These are phyloP conservation scores for Hypselothyrea guttata DNA, from an alignment of 2,888 invertebrate species.

Conservation along the genomic window DNA sequence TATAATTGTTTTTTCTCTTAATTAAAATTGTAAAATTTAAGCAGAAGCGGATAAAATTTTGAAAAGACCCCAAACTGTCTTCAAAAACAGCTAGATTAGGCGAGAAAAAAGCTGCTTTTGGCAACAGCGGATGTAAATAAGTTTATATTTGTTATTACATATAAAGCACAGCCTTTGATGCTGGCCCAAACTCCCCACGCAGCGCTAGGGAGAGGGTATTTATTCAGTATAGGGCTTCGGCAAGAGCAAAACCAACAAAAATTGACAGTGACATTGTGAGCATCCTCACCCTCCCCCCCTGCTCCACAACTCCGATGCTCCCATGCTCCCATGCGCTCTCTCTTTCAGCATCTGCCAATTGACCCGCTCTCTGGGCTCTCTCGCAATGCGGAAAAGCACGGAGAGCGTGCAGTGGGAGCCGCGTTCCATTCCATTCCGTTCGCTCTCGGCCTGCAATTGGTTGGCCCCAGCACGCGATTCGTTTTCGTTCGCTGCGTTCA, in stretches of 20 bases:
- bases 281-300: no score
- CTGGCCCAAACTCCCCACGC: not conserved
- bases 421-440: slow-evolving; percentile 50
- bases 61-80: no score
- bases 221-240: slow-evolving; percentile 41
- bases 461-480: slow-evolving; percentile 54
- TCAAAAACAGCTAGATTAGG: no score
- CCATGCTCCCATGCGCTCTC: slow-evolving; percentile 12
- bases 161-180: no score
- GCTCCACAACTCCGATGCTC: no score
- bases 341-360: not conserved
- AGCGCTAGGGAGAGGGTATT: slow-evolving; percentile 37
- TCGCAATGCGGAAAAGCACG: slow-evolving; percentile 36
- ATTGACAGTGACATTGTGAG: slow-evolving; percentile 69
- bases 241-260: slow-evolving; percentile 25
- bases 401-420: slow-evolving; percentile 7
- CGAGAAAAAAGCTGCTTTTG: no score
- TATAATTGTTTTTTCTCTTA: no score
- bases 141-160: no score
- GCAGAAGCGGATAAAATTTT: no score
- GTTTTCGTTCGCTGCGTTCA: slow-evolving; percentile 27
- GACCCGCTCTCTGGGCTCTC: no score
- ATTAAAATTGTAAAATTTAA: no score
- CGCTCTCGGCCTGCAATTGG: slow-evolving; percentile 43
- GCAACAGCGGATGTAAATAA: no score